Evolutionary conservation across 2,113 vertebrate species (phyloP).

Genomic region (Myocastor coypus): DNA sequence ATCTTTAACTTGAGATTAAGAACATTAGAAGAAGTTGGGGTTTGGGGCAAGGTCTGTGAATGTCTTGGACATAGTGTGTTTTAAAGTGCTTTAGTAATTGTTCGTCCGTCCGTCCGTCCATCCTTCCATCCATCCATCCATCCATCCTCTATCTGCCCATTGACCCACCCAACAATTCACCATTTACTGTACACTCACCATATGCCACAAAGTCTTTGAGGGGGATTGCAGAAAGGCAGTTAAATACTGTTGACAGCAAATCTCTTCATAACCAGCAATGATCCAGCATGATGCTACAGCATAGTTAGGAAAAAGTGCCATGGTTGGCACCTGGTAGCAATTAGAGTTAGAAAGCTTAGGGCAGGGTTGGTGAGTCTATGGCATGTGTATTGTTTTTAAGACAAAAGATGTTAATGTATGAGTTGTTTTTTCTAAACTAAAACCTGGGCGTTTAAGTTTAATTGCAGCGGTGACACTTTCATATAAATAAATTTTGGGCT

Average conservation of each 20-base stretch:
- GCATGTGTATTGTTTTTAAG: background rate
- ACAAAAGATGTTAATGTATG: background rate
- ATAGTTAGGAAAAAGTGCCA: background rate
- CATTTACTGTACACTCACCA: background rate
- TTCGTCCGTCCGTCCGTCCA: background rate
- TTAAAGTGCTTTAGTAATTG: background rate
- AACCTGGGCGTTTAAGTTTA: background rate
- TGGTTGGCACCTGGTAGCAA: background rate
- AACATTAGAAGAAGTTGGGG: background rate
- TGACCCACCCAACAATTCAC: background rate
- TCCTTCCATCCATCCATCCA: background rate
- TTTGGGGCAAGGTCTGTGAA: slow-evolving; percentile 2
- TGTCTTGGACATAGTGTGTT: slow-evolving; percentile 36
- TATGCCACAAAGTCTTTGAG: background rate
- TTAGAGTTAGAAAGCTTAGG: background rate
- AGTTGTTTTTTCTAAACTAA: background rate
- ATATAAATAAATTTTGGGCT: background rate
- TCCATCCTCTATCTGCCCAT: background rate
- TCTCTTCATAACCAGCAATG: background rate
- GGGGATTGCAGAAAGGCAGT: background rate
- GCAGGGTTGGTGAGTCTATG: background rate
- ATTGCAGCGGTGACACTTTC: background rate
- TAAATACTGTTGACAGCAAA: background rate
- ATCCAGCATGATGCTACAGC: background rate
- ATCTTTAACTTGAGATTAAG: background rate